Conservation (phyloP, 2,113 vertebrate species). For the Vidua macroura region DNA sequence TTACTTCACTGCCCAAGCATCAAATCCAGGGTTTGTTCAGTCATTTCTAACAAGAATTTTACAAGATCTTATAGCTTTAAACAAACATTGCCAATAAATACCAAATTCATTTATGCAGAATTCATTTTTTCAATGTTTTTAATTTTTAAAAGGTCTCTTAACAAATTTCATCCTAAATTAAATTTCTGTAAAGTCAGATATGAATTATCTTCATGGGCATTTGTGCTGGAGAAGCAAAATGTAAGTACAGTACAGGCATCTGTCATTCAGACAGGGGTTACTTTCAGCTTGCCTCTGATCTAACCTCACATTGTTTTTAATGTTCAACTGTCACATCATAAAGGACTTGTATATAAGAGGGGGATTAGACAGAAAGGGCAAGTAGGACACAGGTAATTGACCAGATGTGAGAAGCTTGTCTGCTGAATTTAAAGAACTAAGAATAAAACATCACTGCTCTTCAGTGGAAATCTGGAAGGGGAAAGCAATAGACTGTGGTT, state of each 20-base stretch:
- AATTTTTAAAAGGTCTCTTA: not conserved
- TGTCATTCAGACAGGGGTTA: slow-evolving; percentile 62
- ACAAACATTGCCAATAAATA: not conserved
- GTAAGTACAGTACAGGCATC: not conserved
- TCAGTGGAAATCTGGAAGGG: not conserved
- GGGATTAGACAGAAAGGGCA: slow-evolving; percentile 54
- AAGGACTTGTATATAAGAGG: slow-evolving; percentile 31
- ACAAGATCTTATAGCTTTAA: not conserved
- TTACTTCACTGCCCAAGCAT: not conserved
- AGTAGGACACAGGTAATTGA: slow-evolving; percentile 58
- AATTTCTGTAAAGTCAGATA: not conserved
- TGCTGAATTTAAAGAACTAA: slow-evolving; percentile 37
- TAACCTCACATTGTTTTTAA: slow-evolving; percentile 62
- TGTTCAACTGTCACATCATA: slow-evolving; percentile 52
- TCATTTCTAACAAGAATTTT: not conserved
- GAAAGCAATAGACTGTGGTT: not conserved
- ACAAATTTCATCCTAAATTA: not conserved
- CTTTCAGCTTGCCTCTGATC: slow-evolving; percentile 35
- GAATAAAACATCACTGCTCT: not conserved
- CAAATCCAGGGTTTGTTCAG: not conserved
- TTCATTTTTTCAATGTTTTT: not conserved
- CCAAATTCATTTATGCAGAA: not conserved
- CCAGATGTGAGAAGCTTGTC: slow-evolving; percentile 26
- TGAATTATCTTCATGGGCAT: not conserved
- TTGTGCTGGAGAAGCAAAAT: slow-evolving; percentile 33